phyloP scores from a whole-genome alignment of 2,797 vertebrate species.

The Pangasius sanitwongsei region DNA sequence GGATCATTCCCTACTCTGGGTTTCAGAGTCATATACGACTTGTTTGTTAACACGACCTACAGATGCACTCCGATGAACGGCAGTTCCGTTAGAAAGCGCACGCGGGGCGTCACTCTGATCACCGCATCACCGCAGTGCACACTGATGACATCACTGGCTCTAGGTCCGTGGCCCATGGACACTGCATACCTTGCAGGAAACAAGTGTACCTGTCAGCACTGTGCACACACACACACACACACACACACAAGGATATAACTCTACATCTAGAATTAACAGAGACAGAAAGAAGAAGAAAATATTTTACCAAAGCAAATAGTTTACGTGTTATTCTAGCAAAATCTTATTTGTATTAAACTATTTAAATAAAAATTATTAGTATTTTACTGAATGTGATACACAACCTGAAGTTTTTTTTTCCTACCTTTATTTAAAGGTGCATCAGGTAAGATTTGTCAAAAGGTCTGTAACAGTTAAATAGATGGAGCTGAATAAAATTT shows the following conservation, averaged over 20 bases:
- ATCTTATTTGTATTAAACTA: too few relatives aligned
- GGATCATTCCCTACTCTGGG: not conserved
- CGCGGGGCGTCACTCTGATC: not conserved
- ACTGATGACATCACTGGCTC: conserved; percentile 9
- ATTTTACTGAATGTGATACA: too few relatives aligned
- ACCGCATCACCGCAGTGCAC: not conserved
- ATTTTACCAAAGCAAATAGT: not conserved
- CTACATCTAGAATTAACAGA: not conserved
- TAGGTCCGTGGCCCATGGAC: not conserved
- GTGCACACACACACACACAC: not conserved
- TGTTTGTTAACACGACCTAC: not conserved
- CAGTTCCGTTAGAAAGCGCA: not conserved
- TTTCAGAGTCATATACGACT: not conserved
- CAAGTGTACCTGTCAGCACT: conserved; percentile 41
- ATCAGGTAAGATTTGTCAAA: not conserved
- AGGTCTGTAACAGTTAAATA: not conserved
- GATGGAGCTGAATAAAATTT: too few relatives aligned
- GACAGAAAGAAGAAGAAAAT: not conserved
- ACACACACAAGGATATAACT: not conserved
- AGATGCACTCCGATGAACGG: not conserved
- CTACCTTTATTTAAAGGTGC: not conserved
- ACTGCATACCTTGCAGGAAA: conserved; percentile 37
- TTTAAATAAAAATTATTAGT: too few relatives aligned
- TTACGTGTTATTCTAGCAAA: not conserved
- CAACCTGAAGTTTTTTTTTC: too few relatives aligned